These are phyloP conservation scores for Silurus glanis DNA, from an alignment of 2,113 vertebrate species.

Conservation along the genomic window DNA sequence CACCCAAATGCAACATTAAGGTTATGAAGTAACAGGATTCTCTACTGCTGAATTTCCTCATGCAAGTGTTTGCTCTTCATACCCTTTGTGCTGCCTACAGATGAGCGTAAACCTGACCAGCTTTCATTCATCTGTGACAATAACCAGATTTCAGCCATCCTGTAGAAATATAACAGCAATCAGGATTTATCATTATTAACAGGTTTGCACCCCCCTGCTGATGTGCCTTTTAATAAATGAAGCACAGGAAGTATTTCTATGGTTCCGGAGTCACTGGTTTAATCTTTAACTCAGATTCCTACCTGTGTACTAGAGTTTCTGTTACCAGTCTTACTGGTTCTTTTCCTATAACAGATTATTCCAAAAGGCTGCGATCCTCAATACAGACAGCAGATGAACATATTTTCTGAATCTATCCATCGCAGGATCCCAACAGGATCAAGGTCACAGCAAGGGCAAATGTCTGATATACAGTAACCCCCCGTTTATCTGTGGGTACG, in stretches of 20 bases:
- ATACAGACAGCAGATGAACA: background rate
- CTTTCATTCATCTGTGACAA: background rate
- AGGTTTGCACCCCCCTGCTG: background rate
- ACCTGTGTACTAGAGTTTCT: background rate
- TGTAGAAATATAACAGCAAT: background rate
- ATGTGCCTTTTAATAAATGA: background rate
- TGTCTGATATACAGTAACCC: background rate
- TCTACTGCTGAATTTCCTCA: background rate
- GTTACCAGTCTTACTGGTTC: too few species aligned
- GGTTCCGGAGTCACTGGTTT: background rate
- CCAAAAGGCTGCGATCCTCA: background rate
- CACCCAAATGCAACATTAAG: constrained; percentile 1
- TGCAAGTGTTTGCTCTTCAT: background rate
- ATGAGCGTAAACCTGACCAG: background rate
- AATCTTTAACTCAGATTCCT: background rate
- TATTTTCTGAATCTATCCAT: background rate
- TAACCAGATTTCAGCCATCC: background rate
- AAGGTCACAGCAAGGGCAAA: background rate
- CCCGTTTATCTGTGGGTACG: too few species aligned
- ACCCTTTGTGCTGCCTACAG: background rate
- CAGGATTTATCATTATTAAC: background rate
- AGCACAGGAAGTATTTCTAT: background rate
- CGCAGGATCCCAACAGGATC: background rate
- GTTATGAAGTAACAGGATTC: background rate
- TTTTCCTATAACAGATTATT: background rate